These are phyloP conservation scores for Galeruca laticollis DNA, from an alignment of 2,888 invertebrate genomes.

Conservation along the genomic window DNA sequence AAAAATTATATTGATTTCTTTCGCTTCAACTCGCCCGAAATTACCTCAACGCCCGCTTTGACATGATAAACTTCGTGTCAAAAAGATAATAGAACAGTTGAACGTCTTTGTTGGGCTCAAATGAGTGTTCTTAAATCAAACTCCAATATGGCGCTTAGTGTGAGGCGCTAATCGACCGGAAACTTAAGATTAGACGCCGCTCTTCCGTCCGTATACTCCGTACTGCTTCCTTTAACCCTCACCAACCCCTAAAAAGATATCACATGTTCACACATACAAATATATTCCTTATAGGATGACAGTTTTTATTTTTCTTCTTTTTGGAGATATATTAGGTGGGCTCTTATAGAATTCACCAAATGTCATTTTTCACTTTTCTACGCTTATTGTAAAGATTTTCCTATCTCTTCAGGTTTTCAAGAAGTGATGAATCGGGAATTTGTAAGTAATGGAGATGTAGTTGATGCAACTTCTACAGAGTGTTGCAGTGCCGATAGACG, in stretches of 20 bases:
- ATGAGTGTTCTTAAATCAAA: slow-evolving; percentile 69
- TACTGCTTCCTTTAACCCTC: slow-evolving; percentile 28
- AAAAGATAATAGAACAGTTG: slow-evolving; percentile 66
- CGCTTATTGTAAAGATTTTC: slow-evolving; percentile 26
- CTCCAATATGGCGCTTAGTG: slow-evolving; percentile 68
- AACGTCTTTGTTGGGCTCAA: slow-evolving; percentile 66
- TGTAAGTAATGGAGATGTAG: slow-evolving; percentile 19
- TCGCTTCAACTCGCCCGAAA: slow-evolving; percentile 57
- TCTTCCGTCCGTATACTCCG: slow-evolving; percentile 47
- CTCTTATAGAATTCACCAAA: slow-evolving; percentile 41
- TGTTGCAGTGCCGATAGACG: no score
- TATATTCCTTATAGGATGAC: slow-evolving; percentile 38
- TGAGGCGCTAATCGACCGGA: slow-evolving; percentile 67
- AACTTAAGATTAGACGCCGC: slow-evolving; percentile 65
- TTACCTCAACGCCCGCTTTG: slow-evolving; percentile 54
- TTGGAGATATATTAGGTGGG: slow-evolving; percentile 32
- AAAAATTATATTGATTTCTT: slow-evolving; percentile 56
- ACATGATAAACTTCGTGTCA: slow-evolving; percentile 64
- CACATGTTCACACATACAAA: slow-evolving; percentile 41
- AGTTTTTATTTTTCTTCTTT: slow-evolving; percentile 34
- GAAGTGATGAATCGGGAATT: slow-evolving; percentile 33
- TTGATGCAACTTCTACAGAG: neutral
- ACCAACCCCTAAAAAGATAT: slow-evolving; percentile 30
- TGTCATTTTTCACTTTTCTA: slow-evolving; percentile 39
- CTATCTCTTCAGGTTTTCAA: slow-evolving; percentile 27